Base-by-base conservation (phyloP, 2,113 vertebrate genomes). In the Fregetta grallaria region DNA sequence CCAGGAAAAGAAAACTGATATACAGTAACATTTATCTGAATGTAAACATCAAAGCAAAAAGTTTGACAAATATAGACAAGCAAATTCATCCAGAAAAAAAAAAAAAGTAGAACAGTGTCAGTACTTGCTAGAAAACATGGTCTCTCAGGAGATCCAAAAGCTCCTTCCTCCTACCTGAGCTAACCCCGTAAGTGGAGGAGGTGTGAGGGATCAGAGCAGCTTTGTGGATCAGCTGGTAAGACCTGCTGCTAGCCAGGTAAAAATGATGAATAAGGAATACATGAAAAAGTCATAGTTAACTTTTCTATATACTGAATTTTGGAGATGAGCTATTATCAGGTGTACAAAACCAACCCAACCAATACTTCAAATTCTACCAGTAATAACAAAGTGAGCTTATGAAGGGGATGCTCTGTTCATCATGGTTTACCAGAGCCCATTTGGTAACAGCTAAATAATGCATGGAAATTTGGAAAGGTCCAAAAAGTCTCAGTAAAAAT, bases 1-100 rank as follows among this genome's bases (percentile, higher is more conserved):
- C 30, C 68, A 90, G 79, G 63, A 67, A 70, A 22, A 88, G 11
- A 80, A 92, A 88, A 68, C 42, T 78, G 65, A 91, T 68, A 63
- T 20, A 50, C 38, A 65, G 65, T 38, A 92, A 82, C 36, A 90
- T 49, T 45, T 84, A 70, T 4, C 6, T 74, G 72, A 90, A 90
- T 2, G 6, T 52, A 96, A 94, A 93, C 50, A 84, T 92, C 78
- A 95, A 94, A 93, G 81, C 23, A 82, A 84, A 90, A 88, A 59
- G 8, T 42, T 62, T 19, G 36, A 89, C 72, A 95, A 91, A 71
- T 77, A 90, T 5, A 90, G 68, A 73, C 78, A 94, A 87, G 71
- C 18, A 90, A 87, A 81, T 74, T 94, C 23, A 95, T 42, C 55
- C 75, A 92, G 81, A 85, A 85, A 73, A 82, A 38, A 38, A 85